Conservation (phyloP, 2,888 invertebrate species). For the Cynaeus angustus region DNA sequence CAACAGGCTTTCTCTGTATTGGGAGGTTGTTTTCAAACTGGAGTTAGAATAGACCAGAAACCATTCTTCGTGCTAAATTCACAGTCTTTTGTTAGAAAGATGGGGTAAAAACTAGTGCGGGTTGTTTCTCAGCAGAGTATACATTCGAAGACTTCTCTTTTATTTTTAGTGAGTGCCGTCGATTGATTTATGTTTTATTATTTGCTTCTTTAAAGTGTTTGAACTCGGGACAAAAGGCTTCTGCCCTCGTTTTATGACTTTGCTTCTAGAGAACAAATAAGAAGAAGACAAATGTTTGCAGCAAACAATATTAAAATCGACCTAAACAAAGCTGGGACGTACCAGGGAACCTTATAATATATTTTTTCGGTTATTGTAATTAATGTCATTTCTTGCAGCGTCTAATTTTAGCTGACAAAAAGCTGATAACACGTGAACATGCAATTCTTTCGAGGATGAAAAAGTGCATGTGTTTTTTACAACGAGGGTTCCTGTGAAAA, state of each 20-base stretch:
- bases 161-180: conserved; percentile 32
- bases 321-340: background rate
- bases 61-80: conserved; percentile 15
- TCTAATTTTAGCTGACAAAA: background rate
- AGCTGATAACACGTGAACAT: conserved; percentile 8
- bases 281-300: conserved; percentile 13
- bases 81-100: conserved; percentile 1
- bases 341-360: too few relatives aligned
- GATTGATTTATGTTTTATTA: conserved; percentile 49
- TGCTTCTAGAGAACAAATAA: conserved; percentile 13
- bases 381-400: background rate
- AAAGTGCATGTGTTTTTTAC: conserved; percentile 33
- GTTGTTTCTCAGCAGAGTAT: conserved; percentile 23
- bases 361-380: background rate
- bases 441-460: conserved; percentile 10
- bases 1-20: conserved; percentile 14
- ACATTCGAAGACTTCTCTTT: conserved; percentile 26
- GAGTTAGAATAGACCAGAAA: background rate
- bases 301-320: conserved; percentile 12
- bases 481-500: conserved; percentile 10
- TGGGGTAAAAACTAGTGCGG: conserved; percentile 12
- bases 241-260: conserved; percentile 27
- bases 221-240: conserved; percentile 30
- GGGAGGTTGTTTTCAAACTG: conserved; percentile 1
- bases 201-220: conserved; percentile 46